Base-by-base conservation (phyloP, 2,888 invertebrate species). In the Melipona beecheii region DNA sequence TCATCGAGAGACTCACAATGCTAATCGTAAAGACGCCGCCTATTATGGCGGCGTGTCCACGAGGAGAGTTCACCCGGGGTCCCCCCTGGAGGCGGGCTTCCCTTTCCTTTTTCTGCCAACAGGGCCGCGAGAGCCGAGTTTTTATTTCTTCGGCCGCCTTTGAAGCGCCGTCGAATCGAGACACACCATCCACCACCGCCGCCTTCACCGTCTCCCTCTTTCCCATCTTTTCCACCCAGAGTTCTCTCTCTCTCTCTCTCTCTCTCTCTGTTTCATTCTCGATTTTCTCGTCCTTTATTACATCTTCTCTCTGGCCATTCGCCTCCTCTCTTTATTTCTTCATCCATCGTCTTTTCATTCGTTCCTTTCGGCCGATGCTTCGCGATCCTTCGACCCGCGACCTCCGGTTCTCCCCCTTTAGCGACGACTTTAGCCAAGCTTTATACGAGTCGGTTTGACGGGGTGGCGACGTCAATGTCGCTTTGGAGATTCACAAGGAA, bases 11-110 rank as follows among this genome's bases (percentile, higher is more conserved):
- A 90, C 92, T 90, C 92, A 93, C 94, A 94, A 94, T 94, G 93
- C 94, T 94, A 94, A 94, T 94, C 94, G 92, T 93, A 93, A 93
- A 94, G 94, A 94, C 93, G 93, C 94, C 93, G 93, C 92, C 93
- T 93, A 93, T 94, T 94, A 93, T 92, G 91, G 91, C 92, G 90
- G 90, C 90, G 90, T 91, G 90, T 89, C 89, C 89, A 90, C 90
- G 81, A 79, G 78, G 52, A 78, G 77, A 78, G 73, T 79, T 83
- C 79, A 85, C 89, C 86, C 81, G 56, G 70, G 78, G 81, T 68
- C 50, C 81, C 21, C 86, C 78, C 65, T 77, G 83, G 85, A 87
- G 87, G 86, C 85, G 90, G 85, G 87, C 90, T 86, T 83, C 84
- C 85, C 89, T 62, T 86, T 84, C 84, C 84, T 87, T 83, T 87